Percentiles rank a stretch among this genome's conserved stretches.
Conservation (phyloP, 2,797 vertebrate species). For the Spinibarbus caldwelli region DNA sequence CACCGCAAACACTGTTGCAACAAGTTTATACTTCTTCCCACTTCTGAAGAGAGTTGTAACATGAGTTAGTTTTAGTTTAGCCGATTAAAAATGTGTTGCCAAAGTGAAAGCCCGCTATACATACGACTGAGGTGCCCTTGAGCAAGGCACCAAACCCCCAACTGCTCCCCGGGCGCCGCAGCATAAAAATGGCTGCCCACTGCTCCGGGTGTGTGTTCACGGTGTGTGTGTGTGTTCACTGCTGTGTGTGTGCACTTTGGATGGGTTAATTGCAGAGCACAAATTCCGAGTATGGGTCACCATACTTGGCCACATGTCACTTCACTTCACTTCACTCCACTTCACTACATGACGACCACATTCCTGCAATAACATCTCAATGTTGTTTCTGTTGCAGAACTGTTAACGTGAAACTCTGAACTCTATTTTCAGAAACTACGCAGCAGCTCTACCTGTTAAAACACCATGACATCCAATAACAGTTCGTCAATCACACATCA, state of each 20-base stretch:
- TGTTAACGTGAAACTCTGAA: neutral
- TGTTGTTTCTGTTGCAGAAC: neutral
- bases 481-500: neutral
- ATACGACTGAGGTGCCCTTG: too few relatives aligned
- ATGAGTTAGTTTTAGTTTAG: neutral
- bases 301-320: too few relatives aligned
- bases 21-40: neutral
- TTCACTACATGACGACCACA: neutral
- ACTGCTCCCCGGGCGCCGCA: too few relatives aligned
- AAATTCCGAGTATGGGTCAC: too few relatives aligned
- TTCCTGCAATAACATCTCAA: neutral
- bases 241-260: too few relatives aligned
- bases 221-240: too few relatives aligned
- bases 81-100: neutral
- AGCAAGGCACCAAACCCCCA: too few relatives aligned
- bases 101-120: neutral
- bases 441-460: neutral
- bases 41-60: neutral
- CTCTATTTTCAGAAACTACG: conserved; percentile 9
- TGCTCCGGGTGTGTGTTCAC: too few relatives aligned
- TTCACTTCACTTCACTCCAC: too few relatives aligned
- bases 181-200: too few relatives aligned
- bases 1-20: neutral
- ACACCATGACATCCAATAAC: conserved; percentile 18
- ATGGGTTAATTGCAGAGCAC: too few relatives aligned